phyloP scores from a whole-genome alignment of 2,888 invertebrate species.

The Mimumesa dahlbomi region DNA sequence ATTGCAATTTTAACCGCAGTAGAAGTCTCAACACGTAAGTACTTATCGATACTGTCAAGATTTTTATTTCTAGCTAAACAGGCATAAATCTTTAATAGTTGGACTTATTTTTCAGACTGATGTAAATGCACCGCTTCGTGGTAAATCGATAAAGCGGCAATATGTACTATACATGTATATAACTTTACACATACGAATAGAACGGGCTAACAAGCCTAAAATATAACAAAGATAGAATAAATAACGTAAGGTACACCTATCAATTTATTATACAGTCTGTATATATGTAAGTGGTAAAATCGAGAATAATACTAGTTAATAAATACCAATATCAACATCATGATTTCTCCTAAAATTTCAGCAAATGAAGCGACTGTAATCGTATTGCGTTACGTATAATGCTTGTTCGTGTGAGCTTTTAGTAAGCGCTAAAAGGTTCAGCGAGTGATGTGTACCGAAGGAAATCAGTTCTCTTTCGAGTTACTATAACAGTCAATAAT shows the following conservation, averaged over 20 bases:
- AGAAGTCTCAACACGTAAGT: constrained; percentile 48
- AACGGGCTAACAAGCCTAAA: constrained; percentile 20
- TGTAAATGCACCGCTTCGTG: constrained; percentile 25
- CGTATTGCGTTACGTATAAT: constrained; percentile 1
- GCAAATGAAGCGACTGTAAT: constrained; percentile 14
- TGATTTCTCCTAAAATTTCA: constrained; percentile 7
- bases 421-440: constrained; percentile 12
- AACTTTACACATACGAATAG: constrained; percentile 20
- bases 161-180: constrained; percentile 23
- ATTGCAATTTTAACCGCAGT: constrained; percentile 40
- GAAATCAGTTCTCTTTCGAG: constrained; percentile 21
- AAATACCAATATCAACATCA: constrained; percentile 41
- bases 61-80: constrained; percentile 41
- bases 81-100: constrained; percentile 38
- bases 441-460: constrained; percentile 20
- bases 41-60: constrained; percentile 39
- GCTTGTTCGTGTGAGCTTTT: not conserved
- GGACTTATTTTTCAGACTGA: constrained; percentile 31
- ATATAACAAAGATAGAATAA: constrained; percentile 38
- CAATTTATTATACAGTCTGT: constrained; percentile 52
- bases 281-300: constrained; percentile 24
- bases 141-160: constrained; percentile 16
- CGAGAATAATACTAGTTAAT: constrained; percentile 34
- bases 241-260: constrained; percentile 40
- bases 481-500: constrained; percentile 36